Base-by-base conservation (phyloP, 1,140 invertebrate genomes). In the Orchestia grillus region DNA sequence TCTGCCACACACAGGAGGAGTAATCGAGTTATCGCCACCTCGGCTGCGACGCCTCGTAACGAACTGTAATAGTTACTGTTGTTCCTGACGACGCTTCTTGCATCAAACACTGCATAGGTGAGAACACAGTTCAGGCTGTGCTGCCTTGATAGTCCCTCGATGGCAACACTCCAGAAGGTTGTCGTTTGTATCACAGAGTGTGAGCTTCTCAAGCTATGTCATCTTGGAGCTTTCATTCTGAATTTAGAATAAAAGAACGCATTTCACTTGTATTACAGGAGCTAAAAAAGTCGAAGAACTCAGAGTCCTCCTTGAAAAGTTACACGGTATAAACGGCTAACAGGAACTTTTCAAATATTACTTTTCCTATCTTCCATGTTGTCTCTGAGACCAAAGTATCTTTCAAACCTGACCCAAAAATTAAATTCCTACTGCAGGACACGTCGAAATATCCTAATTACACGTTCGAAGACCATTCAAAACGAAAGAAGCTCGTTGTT, bases 21-120 rank as follows among this genome's bases (percentile, higher is more conserved):
- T 90, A 90, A 90, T 90, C 88, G 88, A 90, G 43, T 90, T 41
- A 90, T 90, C 3, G 88, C 28, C 8, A 42, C 88, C 88, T 90
- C 88, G 23, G 43, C 42, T 42, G 88, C 88, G 11, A 90, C 28
- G 62, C 62, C 28, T 15, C 15, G 62, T 36, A 77, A 77, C 62
- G 62, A 77, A 15, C 62, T 77, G 62, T 77, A 23, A 36, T 36
- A 77, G 62, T 15, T 77, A 77, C 62, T 23, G 62, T 77, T 77
- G 28, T 77, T 77, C 62, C 62, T 36, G 19, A 8, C 11, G 62
- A 8, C 36, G 62, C 62, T 36, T 36, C 62, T 77, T 77, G 62
- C 36, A 77, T 77, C 62, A 23, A 77, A 77, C 62, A 36, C 36
- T 77, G 62, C 62, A 36, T 3, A 77, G 62, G 15, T 36, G 62